Evolutionary conservation across 53 echinoderm and acorn worm genomes (phyloP), one percentile per base, ranked within the genome.

Genomic region (Temnopleurus reevesii): DNA sequence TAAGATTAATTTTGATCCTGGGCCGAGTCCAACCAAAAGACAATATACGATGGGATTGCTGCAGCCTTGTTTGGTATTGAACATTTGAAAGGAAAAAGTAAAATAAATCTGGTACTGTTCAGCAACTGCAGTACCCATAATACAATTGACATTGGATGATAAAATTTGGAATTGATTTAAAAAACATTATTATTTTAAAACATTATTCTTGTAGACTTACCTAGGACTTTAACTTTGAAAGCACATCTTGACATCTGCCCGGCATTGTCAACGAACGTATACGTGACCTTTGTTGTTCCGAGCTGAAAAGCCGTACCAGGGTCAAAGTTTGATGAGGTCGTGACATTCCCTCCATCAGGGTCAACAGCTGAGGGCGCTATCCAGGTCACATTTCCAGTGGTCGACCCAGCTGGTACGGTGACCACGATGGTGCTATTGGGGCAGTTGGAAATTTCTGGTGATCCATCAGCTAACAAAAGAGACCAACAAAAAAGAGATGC

Each of bases 361-460:
- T 64, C 71, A 31, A 60, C 28, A 15, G 85, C 85, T 12, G 60
- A 23, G 8, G 88, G 88, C 9, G 35, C 5, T 33, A 33, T 51
- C 88, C 88, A 87, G n/a, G 49, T 51, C 17, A 66, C 88, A n/a
- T 10, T 31, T 7, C 19, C 13, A 19, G 45, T 30, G 34, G 46
- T 46, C 43, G 28, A 51, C 8, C 71, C 88, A 8, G 17, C 53
- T 5, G 88, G 29, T 21, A 66, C 71, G 0, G 31, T 65, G 45
- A 31, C 71, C 13, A 38, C 59, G 17, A 66, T 19, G 10, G 53
- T 53, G 34, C 35, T 46, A 38, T 28, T 38, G 10, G 88, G 88
- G 35, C 88, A 87, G 88, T 87, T 51, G 61, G 71, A 47, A 34
- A 87, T 87, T 31, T 34, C 51, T 36, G 88, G 88, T 47, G 88